Conservation (phyloP, 2,797 vertebrate species). For the Menidia menidia region DNA sequence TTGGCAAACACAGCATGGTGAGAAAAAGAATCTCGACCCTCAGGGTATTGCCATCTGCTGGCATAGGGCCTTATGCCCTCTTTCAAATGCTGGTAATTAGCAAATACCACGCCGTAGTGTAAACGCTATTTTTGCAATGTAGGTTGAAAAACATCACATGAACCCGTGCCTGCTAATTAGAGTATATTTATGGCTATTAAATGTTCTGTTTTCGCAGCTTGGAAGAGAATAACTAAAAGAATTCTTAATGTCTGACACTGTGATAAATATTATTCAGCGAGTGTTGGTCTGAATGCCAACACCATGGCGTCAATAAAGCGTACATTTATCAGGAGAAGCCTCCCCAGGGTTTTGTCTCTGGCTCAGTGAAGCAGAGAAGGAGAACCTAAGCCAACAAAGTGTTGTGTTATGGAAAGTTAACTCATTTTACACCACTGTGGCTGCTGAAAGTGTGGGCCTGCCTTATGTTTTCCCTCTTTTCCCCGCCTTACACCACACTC, state of each 20-base stretch:
- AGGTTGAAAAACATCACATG: constrained; percentile 67
- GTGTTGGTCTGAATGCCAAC: constrained; percentile 57
- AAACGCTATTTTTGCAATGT: constrained; percentile 71
- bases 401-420: constrained; percentile 20
- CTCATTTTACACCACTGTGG: constrained; percentile 37
- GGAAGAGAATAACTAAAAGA: constrained; percentile 67
- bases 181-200: constrained; percentile 77
- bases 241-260: constrained; percentile 74
- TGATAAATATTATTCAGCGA: constrained; percentile 57
- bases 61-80: constrained; percentile 39
- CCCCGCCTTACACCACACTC: constrained; percentile 54
- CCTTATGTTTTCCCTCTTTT: constrained; percentile 48
- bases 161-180: constrained; percentile 73
- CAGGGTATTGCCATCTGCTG: constrained; percentile 67
- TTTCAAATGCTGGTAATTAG: constrained; percentile 65
- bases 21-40: constrained; percentile 57
- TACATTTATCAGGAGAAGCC: constrained; percentile 3
- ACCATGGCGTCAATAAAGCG: constrained; percentile 16
- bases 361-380: constrained; percentile 7
- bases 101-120: constrained; percentile 63
- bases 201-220: constrained; percentile 50
- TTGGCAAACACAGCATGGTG: constrained; percentile 65
- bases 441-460: constrained; percentile 38
- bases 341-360: constrained; percentile 7
- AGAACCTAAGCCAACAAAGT: constrained; percentile 9